Conservation (phyloP, 2,113 vertebrate genomes). For the Eudyptes chrysolophus region DNA sequence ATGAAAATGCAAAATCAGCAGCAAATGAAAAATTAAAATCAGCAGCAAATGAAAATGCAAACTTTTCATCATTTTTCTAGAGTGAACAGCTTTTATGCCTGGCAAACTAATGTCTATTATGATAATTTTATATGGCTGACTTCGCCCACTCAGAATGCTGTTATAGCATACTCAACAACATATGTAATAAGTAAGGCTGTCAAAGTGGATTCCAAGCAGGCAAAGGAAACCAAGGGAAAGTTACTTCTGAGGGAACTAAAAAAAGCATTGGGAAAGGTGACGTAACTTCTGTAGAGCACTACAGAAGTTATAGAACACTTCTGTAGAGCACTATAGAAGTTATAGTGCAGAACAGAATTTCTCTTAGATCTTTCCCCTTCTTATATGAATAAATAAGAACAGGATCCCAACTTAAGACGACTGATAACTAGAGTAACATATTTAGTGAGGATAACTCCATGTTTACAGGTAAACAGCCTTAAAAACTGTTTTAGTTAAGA, state of each 20-base stretch:
- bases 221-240: background rate
- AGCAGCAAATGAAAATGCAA: background rate
- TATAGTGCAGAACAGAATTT: background rate
- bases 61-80: background rate
- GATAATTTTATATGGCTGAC: background rate
- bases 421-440: background rate
- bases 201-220: background rate
- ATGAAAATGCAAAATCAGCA: background rate
- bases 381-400: background rate
- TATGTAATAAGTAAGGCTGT: background rate
- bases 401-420: background rate
- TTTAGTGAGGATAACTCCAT: background rate
- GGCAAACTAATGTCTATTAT: background rate
- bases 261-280: background rate
- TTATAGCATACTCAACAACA: fast-evolving
- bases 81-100: background rate
- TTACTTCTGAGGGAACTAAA: background rate
- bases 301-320: background rate
- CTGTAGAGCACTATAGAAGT: background rate
- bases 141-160: background rate
- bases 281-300: background rate
- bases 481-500: background rate
- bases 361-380: background rate
- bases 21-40: background rate
- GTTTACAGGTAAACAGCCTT: background rate